phyloP scores from a whole-genome alignment of 1,140 invertebrate genomes.

The Drosophila truncata region DNA sequence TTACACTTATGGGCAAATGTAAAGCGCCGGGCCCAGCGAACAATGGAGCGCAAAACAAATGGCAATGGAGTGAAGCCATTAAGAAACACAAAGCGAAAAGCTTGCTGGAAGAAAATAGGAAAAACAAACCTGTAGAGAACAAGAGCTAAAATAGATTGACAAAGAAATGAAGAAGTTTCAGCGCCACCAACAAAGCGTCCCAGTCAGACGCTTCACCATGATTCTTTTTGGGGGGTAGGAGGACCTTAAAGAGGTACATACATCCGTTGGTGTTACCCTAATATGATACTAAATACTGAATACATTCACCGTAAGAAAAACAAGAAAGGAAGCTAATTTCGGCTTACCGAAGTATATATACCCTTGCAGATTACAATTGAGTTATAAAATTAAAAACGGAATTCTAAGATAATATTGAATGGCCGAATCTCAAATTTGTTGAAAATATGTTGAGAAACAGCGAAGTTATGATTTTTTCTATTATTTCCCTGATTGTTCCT shows the following conservation, averaged over 20 bases:
- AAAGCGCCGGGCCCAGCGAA: constrained; percentile 44
- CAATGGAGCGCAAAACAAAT: constrained; percentile 69
- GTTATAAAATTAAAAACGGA: no score
- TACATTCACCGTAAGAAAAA: background rate
- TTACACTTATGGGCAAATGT: constrained; percentile 38
- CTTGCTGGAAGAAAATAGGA: constrained; percentile 21
- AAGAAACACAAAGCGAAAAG: constrained; percentile 58
- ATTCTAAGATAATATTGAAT: no score
- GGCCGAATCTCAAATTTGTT: no score
- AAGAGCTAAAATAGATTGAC: constrained; percentile 63
- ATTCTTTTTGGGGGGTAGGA: constrained; percentile 25
- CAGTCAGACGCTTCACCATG: constrained; percentile 32
- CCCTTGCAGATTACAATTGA: no score
- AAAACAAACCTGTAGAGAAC: constrained; percentile 26
- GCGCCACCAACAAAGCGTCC: constrained; percentile 55
- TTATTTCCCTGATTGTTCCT: no score
- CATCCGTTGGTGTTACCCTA: background rate
- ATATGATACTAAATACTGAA: background rate
- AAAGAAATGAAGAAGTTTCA: constrained; percentile 57
- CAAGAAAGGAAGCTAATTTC: no score
- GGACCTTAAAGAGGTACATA: no score
- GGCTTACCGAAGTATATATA: no score
- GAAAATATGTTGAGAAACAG: no score
- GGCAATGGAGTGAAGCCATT: constrained; percentile 73
- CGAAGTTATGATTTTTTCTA: no score